Base-by-base conservation (phyloP, 2,888 invertebrate genomes). In the Dioctria rufipes region DNA sequence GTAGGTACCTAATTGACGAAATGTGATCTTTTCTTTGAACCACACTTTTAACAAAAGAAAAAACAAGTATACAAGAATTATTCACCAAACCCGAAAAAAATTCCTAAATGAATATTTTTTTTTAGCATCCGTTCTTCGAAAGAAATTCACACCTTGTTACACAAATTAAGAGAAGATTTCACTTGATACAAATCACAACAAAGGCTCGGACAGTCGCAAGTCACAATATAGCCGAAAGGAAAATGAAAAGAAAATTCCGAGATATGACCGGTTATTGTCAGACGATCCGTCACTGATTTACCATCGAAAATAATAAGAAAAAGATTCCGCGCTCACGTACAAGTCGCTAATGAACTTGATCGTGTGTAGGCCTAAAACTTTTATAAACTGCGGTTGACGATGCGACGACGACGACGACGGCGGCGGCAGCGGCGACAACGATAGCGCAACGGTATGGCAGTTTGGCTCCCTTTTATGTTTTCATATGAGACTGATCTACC, bases 281-380 rank as follows among this genome's bases (percentile, higher is more conserved):
- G n/a, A 43, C 43, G 4, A n/a, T 37, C 42, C 49, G 46, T 49
- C 40, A 61, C 13, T 61, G 25, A 46, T 13, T 54, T 25, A 9
- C 46, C 25, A 11, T 11, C 54, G n/a, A 11, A 11, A 54, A 54
- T 11, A 4, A n/a, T 11, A 8, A 4, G 11, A 54, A 61, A 63
- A 77, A 80, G 81, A 65, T 77, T 71, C 69, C 75, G 63, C 81
- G 58, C 46, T 75, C 60, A 73, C 81, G 81, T 71, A 75, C 80
- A 66, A 69, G 40, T 43, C 71, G 81, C 81, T 81, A 80, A 80
- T 81, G 81, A 81, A 81, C 81, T 81, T 81, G 81, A 71, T 80
- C 80, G 71, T 25, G n/a, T 63, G 78, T 43, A 40, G 46, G 80
- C 49, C 54, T 46, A 81, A 75, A 80, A 81, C 81, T 81, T 81